Conservation (phyloP, 1,140 invertebrate genomes). For the Drosophila bifasciata region DNA sequence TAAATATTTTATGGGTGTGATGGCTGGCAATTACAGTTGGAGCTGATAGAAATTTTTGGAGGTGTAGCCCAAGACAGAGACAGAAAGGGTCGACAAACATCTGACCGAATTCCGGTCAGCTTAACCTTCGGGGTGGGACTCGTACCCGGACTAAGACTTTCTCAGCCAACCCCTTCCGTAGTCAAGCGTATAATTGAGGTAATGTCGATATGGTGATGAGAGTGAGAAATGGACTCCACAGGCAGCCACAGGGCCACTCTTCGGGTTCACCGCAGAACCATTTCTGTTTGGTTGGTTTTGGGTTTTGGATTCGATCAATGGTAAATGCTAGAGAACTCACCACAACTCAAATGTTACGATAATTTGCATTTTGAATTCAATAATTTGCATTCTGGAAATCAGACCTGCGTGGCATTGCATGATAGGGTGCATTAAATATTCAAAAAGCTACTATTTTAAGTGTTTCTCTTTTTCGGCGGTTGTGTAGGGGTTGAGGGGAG, state of each 20-base stretch:
- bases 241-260: slow-evolving; percentile 23
- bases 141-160: background rate
- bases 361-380: slow-evolving; percentile 76
- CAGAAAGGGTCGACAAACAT: slow-evolving; percentile 72
- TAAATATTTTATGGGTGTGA: background rate
- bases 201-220: slow-evolving; percentile 16
- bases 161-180: slow-evolving; percentile 14
- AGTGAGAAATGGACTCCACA: slow-evolving; percentile 11
- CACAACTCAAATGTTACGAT: slow-evolving; percentile 64
- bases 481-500: background rate
- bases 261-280: slow-evolving; percentile 14
- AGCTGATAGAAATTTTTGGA: slow-evolving; percentile 47
- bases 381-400: slow-evolving; percentile 74
- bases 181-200: slow-evolving; percentile 72
- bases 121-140: background rate
- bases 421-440: slow-evolving; percentile 36
- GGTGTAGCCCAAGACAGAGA: slow-evolving; percentile 60
- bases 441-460: slow-evolving; percentile 8
- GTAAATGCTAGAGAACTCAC: slow-evolving; percentile 22
- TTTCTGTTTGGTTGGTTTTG: background rate
- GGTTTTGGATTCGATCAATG: slow-evolving; percentile 36
- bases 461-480: background rate
- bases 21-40: slow-evolving; percentile 32
- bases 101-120: slow-evolving; percentile 67
- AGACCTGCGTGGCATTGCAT: slow-evolving; percentile 15